Evolutionary conservation across 2,888 invertebrate genomes (phyloP).

Genomic region (Acronicta aceris): DNA sequence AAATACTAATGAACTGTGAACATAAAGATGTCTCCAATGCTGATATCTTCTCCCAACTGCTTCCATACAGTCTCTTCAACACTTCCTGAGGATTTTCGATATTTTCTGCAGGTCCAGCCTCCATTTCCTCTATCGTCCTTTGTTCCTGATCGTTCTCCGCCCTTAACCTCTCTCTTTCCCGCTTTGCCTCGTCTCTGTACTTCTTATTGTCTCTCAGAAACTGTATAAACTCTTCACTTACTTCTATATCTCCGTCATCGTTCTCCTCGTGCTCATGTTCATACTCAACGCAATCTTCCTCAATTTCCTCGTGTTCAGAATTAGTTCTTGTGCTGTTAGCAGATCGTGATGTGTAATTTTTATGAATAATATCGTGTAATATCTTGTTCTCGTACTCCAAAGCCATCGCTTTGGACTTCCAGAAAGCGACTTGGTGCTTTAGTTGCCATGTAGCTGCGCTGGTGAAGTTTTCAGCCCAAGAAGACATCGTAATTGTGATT

Average conservation of each 20-base stretch:
- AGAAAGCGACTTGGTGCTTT: slow-evolving; percentile 89
- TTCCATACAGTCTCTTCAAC: slow-evolving; percentile 90
- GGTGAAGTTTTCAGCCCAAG: slow-evolving; percentile 80
- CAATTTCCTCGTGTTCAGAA: slow-evolving; percentile 30
- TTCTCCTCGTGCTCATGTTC: slow-evolving; percentile 56
- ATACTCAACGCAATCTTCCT: slow-evolving; percentile 55
- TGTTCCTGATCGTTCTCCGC: slow-evolving; percentile 56
- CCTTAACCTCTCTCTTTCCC: slow-evolving; percentile 70
- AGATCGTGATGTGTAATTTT: slow-evolving; percentile 59
- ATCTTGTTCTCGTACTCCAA: slow-evolving; percentile 89
- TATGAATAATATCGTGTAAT: slow-evolving; percentile 84
- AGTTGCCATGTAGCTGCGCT: slow-evolving; percentile 84
- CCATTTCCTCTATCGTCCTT: slow-evolving; percentile 44
- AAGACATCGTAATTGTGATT: slow-evolving; percentile 70
- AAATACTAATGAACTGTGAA: slow-evolving; percentile 90
- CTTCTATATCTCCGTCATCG: slow-evolving; percentile 75
- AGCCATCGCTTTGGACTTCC: slow-evolving; percentile 89
- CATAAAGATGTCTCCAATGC: slow-evolving; percentile 93
- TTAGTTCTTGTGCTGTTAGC: slow-evolving; percentile 13
- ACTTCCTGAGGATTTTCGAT: slow-evolving; percentile 70
- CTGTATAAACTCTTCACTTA: slow-evolving; percentile 90
- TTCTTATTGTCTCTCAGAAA: slow-evolving; percentile 90
- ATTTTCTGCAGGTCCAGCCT: slow-evolving; percentile 61
- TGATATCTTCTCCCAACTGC: slow-evolving; percentile 90
- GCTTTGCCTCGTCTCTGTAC: slow-evolving; percentile 80